These are phyloP conservation scores for Hemiscyllium ocellatum DNA, from an alignment of 2,113 vertebrate species.

Conservation along the genomic window DNA sequence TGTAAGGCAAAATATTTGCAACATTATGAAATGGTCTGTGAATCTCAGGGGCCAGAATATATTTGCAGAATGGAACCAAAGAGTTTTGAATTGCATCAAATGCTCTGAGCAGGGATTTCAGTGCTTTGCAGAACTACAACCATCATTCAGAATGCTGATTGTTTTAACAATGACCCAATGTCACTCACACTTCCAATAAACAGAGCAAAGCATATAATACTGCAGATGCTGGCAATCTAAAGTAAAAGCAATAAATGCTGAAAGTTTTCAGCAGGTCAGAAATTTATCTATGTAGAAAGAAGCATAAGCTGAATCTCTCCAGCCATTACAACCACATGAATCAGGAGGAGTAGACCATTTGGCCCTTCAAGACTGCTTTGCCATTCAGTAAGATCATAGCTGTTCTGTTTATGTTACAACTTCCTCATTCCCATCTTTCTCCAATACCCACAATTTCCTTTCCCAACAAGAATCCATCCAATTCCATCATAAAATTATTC, in stretches of 20 bases:
- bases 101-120: not conserved
- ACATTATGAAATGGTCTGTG: not conserved
- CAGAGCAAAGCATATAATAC: not conserved
- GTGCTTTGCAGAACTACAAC: not conserved
- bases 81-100: not conserved
- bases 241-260: not conserved
- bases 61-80: not conserved
- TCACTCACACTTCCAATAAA: not conserved
- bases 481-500: no score
- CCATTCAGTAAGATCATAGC: no score
- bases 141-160: not conserved
- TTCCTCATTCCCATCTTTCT: no score
- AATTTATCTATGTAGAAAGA: not conserved
- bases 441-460: no score
- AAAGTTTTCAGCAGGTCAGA: not conserved
- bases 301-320: not conserved
- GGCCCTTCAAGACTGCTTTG: no score
- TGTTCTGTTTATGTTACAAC: no score
- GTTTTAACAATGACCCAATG: not conserved
- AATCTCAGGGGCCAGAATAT: not conserved
- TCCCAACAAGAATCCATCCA: no score
- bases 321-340: not conserved
- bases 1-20: not conserved
- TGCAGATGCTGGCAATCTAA: not conserved
- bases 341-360: no score